A percentile compares a stretch with the other conserved stretches of the same genome.
Conservation (phyloP, 1,140 invertebrate species). For the Eubasilissa regina region DNA sequence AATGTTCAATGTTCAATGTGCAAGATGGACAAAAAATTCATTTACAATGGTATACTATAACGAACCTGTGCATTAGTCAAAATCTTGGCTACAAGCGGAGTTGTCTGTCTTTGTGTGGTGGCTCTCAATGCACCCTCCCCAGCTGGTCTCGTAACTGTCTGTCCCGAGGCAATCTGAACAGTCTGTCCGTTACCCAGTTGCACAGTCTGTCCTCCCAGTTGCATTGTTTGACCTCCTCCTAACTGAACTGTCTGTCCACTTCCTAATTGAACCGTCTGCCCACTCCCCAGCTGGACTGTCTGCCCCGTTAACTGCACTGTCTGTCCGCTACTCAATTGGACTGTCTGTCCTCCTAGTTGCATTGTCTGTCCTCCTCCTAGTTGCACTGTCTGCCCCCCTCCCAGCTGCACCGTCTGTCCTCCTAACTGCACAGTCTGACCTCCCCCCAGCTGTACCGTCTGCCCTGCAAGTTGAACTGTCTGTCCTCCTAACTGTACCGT, state of each 20-base stretch:
- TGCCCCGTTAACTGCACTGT: constrained; percentile 55
- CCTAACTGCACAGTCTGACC: constrained; percentile 72
- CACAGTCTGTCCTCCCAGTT: constrained; percentile 48
- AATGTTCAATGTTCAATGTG: no score
- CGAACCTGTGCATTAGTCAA: constrained; percentile 54
- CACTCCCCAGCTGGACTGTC: constrained; percentile 49
- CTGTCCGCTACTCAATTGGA: constrained; percentile 65
- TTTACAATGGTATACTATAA: constrained; percentile 5
- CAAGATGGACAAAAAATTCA: not conserved
- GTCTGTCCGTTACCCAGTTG: constrained; percentile 61
- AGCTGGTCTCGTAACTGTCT: constrained; percentile 36
- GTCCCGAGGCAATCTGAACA: constrained; percentile 54
- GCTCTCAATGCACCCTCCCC: constrained; percentile 54
- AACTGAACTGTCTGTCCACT: constrained; percentile 56
- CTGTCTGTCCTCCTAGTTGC: constrained; percentile 69
- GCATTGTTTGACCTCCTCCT: constrained; percentile 52
- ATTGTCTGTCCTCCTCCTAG: constrained; percentile 63
- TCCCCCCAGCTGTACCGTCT: constrained; percentile 69
- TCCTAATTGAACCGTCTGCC: constrained; percentile 55
- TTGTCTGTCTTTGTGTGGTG: constrained; percentile 42
- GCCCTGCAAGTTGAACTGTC: constrained; percentile 52
- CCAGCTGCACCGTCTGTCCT: constrained; percentile 70
- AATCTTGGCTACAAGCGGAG: constrained; percentile 55
- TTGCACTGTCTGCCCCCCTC: constrained; percentile 54
- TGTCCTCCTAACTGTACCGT: constrained; percentile 55